Percentiles rank a stretch among this genome's conserved stretches.
Evolutionary conservation across 2,113 vertebrate species (phyloP).

Genomic region (Eolophus roseicapilla): DNA sequence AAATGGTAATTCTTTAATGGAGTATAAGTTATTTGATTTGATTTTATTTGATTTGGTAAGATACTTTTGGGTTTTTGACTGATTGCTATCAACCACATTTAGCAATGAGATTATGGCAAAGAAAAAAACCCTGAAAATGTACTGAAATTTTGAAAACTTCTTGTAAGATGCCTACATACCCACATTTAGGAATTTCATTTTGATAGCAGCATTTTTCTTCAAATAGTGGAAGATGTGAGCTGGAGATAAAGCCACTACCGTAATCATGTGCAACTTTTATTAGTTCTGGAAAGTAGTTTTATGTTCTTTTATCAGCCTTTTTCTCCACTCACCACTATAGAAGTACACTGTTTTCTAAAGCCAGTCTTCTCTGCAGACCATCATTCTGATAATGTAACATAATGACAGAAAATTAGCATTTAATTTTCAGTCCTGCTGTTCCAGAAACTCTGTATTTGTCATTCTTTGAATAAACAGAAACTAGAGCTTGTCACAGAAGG

Average conservation of each 20-base stretch:
- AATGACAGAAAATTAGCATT: neutral
- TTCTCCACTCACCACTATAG: neutral
- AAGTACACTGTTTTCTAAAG: neutral
- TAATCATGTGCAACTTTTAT: neutral
- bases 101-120: neutral
- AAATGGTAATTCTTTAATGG: neutral
- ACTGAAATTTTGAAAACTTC: neutral
- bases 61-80: neutral
- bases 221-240: neutral
- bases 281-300: neutral
- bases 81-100: neutral
- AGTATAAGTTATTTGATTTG: neutral
- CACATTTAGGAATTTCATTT: neutral
- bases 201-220: neutral
- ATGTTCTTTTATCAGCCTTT: neutral
- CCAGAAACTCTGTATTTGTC: neutral
- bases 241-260: neutral
- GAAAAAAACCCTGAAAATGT: neutral
- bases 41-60: neutral
- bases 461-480: neutral
- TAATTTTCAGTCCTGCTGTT: neutral
- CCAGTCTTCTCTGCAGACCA: neutral
- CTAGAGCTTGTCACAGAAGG: neutral
- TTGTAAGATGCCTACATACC: neutral
- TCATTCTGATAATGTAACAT: neutral